These are phyloP conservation scores for Meloidogyne chitwoodi DNA, from an alignment of 1,140 invertebrate species.

Conservation along the genomic window DNA sequence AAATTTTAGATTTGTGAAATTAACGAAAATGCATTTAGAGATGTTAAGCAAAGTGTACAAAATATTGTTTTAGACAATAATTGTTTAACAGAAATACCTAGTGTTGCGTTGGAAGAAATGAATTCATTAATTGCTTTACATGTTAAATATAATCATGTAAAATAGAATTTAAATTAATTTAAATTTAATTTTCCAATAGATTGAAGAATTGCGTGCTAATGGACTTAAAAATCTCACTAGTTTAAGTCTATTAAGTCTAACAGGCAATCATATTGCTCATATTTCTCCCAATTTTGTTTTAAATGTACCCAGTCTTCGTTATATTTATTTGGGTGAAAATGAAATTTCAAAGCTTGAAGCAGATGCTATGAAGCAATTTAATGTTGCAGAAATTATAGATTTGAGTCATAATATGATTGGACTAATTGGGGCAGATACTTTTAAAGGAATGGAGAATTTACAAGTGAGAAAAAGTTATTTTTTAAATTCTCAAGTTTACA, in stretches of 20 bases:
- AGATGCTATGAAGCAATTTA: conserved; percentile 50
- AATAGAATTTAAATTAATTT: too few relatives aligned
- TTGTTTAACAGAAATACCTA: conserved; percentile 47
- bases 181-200: conserved; percentile 44
- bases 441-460: conserved; percentile 51
- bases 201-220: conserved; percentile 40
- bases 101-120: conserved; percentile 48
- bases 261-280: conserved; percentile 52
- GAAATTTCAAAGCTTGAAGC: conserved; percentile 39
- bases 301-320: conserved; percentile 46
- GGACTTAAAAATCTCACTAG: conserved; percentile 50
- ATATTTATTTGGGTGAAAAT: conserved; percentile 56
- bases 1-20: conserved; percentile 53
- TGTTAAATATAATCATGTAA: conserved; percentile 56
- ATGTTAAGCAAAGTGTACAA: conserved; percentile 48
- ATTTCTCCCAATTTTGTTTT: conserved; percentile 52
- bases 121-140: conserved; percentile 55
- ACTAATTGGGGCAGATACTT: conserved; percentile 48
- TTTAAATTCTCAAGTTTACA: too few relatives aligned
- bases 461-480: conserved; percentile 17
- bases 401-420: conserved; percentile 54
- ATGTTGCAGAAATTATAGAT: conserved; percentile 50
- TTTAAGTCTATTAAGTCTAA: conserved; percentile 50
- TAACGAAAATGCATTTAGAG: conserved; percentile 40
- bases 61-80: conserved; percentile 59